phyloP scores from a whole-genome alignment of 1,140 invertebrate species.

The Drosophila nasuta region DNA sequence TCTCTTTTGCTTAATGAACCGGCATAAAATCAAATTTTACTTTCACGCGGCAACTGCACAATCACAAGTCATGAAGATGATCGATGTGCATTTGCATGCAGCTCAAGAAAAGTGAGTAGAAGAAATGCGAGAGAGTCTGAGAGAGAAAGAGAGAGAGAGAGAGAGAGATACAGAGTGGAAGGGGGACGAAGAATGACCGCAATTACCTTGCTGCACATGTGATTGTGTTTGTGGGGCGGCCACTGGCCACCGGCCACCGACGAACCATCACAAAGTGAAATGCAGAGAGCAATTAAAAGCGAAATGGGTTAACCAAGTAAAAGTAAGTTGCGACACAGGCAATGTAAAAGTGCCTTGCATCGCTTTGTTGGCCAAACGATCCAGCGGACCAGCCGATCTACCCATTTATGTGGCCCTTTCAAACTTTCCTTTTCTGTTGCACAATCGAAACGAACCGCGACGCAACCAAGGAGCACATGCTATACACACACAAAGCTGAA shows the following conservation, averaged over 20 bases:
- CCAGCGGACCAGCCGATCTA: neutral
- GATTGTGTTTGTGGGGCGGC: slow-evolving; percentile 10
- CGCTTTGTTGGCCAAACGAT: neutral
- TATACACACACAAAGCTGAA: slow-evolving; percentile 8
- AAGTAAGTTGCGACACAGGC: slow-evolving; percentile 69
- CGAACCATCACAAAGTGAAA: slow-evolving; percentile 62
- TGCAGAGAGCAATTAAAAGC: slow-evolving; percentile 77
- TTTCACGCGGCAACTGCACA: slow-evolving; percentile 73
- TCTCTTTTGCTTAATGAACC: slow-evolving; percentile 35
- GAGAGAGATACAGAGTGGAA: neutral
- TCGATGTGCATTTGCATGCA: slow-evolving; percentile 80
- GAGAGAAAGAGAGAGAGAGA: slow-evolving; percentile 3
- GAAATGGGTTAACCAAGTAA: slow-evolving; percentile 77
- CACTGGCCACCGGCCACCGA: slow-evolving; percentile 29
- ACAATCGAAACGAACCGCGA: slow-evolving; percentile 48
- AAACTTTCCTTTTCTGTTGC: slow-evolving; percentile 79
- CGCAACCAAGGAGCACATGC: slow-evolving; percentile 36
- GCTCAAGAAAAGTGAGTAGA: slow-evolving; percentile 19
- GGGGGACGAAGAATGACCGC: slow-evolving; percentile 56
- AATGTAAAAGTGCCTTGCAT: slow-evolving; percentile 10
- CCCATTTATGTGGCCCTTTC: slow-evolving; percentile 49
- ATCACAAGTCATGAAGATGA: slow-evolving; percentile 73
- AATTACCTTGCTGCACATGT: slow-evolving; percentile 53
- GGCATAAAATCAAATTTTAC: slow-evolving; percentile 74
- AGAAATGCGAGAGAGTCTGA: slow-evolving; percentile 14